These are phyloP conservation scores for Sebastes diploproa DNA, from an alignment of 2,797 vertebrate species.

Conservation along the genomic window DNA sequence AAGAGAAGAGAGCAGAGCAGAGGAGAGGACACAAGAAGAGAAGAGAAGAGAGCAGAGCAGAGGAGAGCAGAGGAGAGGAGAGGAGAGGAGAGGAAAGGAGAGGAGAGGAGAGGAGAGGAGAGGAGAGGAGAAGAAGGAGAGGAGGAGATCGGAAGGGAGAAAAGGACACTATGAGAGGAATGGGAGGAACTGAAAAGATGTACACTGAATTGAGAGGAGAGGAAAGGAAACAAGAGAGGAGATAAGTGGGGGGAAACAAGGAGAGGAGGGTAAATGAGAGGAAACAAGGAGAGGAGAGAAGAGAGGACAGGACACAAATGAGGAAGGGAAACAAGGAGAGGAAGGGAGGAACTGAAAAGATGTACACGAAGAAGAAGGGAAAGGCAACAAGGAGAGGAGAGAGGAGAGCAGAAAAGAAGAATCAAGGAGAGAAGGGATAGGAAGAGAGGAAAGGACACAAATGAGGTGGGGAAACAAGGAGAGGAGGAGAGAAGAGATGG, in stretches of 20 bases:
- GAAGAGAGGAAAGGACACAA: no score
- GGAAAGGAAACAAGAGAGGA: neutral
- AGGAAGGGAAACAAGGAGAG: constrained; percentile 7
- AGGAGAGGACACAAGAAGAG: neutral
- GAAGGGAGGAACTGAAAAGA: neutral
- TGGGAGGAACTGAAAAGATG: no score
- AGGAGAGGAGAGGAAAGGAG: constrained; percentile 21
- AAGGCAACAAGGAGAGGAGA: neutral
- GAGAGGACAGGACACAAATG: neutral
- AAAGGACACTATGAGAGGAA: no score
- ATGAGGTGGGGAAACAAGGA: neutral
- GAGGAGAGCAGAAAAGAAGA: neutral
- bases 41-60: neutral
- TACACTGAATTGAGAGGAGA: neutral
- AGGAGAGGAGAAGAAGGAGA: neutral
- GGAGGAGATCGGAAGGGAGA: neutral
- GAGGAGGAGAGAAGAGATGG: neutral
- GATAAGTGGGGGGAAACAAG: neutral
- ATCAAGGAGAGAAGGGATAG: neutral
- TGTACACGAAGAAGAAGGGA: neutral
- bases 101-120: neutral
- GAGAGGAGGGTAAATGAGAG: neutral
- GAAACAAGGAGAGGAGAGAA: neutral
- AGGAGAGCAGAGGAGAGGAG: neutral
- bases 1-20: constrained; percentile 30